phyloP scores from a whole-genome alignment of 1,140 invertebrate species.

The Bombus difficillimus region DNA sequence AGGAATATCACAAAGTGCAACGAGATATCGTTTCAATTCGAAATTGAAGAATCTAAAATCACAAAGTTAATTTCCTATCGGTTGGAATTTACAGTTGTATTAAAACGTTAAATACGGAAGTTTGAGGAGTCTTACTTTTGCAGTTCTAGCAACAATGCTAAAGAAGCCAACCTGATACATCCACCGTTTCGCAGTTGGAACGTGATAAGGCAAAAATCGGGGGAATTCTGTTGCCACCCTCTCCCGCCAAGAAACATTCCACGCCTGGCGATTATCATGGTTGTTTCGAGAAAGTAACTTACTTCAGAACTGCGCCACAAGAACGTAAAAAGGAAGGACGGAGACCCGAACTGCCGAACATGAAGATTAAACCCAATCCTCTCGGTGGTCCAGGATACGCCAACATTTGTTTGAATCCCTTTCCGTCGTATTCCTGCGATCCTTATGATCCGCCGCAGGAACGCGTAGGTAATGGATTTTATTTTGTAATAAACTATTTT shows the following conservation, averaged over 20 bases:
- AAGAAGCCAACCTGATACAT: constrained; percentile 25
- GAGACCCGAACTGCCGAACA: constrained; percentile 61
- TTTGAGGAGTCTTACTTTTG: not conserved
- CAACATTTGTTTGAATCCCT: constrained; percentile 72
- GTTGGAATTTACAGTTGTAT: no score
- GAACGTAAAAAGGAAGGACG: constrained; percentile 18
- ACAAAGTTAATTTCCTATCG: no score
- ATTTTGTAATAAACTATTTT: not conserved
- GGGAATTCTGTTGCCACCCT: constrained; percentile 60
- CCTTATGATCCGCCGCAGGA: constrained; percentile 58
- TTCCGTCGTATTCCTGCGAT: constrained; percentile 60
- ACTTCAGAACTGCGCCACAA: constrained; percentile 64
- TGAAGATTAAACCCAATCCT: constrained; percentile 73
- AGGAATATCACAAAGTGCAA: no score
- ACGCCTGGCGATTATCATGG: constrained; percentile 75
- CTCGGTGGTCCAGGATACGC: constrained; percentile 73
- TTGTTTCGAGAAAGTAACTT: constrained; percentile 70
- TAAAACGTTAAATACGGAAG: no score
- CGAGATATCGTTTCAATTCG: no score
- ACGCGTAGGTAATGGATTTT: not conserved
- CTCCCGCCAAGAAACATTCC: constrained; percentile 71
- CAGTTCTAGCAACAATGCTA: not conserved
- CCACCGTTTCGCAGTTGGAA: constrained; percentile 43
- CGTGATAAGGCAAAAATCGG: constrained; percentile 43
- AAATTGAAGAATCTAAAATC: no score